phyloP scores from a whole-genome alignment of 2,797 vertebrate species.

The Apogon hyalosoma region DNA sequence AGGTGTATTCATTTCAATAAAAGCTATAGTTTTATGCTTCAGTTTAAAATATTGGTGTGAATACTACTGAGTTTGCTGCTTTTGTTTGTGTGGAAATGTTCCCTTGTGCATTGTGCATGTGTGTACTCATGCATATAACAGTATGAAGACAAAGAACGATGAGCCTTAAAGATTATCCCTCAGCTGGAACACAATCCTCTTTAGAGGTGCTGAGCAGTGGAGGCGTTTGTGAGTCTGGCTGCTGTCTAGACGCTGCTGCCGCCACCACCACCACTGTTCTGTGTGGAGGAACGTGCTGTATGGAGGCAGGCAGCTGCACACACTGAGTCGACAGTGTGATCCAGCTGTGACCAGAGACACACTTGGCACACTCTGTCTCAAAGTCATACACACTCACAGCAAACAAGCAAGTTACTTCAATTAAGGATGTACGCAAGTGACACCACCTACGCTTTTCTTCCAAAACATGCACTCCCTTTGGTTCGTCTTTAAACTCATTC shows the following conservation, averaged over 20 bases:
- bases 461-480: neutral
- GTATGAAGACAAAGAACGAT: slow-evolving; percentile 40
- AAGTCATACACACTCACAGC: slow-evolving; percentile 3
- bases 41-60: neutral
- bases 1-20: neutral
- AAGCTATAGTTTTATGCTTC: neutral
- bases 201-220: slow-evolving; percentile 34
- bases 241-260: slow-evolving; percentile 43
- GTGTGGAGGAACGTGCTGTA: slow-evolving; percentile 41
- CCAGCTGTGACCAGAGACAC: slow-evolving; percentile 27
- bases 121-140: neutral
- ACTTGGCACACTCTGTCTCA: neutral
- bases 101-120: neutral
- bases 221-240: slow-evolving; percentile 23
- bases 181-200: slow-evolving; percentile 44
- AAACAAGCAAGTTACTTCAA: neutral
- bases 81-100: slow-evolving; percentile 6
- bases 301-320: slow-evolving; percentile 32
- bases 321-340: neutral
- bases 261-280: slow-evolving; percentile 1
- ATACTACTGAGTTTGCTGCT: neutral
- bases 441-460: neutral
- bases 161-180: slow-evolving; percentile 56
- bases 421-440: neutral
- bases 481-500: slow-evolving; percentile 21